phyloP scores from a whole-genome alignment of 2,888 invertebrate genomes.

The Melanophora roralis region DNA sequence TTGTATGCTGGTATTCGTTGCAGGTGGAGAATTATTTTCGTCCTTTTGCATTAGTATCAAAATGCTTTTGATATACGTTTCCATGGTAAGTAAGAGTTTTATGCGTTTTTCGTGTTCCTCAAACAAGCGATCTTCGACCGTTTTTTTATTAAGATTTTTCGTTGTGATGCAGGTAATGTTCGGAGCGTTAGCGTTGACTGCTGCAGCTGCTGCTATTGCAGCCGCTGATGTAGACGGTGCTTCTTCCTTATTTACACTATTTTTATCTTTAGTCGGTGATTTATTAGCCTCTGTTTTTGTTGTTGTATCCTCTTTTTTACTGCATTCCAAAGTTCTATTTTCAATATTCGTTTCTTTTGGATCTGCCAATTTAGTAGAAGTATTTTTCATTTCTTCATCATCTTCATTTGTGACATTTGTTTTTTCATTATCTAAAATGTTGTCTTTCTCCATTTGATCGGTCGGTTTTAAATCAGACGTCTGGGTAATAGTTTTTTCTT shows the following conservation, averaged over 20 bases:
- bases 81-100: constrained; percentile 73
- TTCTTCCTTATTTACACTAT: constrained; percentile 62
- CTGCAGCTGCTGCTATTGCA: constrained; percentile 50
- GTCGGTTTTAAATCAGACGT: constrained; percentile 15
- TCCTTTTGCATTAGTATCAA: constrained; percentile 75
- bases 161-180: constrained; percentile 34
- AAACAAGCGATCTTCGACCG: constrained; percentile 71
- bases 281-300: constrained; percentile 44
- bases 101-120: constrained; percentile 74
- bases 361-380: constrained; percentile 49
- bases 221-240: constrained; percentile 43
- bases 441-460: constrained; percentile 12
- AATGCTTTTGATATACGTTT: constrained; percentile 75
- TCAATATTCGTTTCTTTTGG: constrained; percentile 29
- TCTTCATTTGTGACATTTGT: constrained; percentile 60
- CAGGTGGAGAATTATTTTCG: constrained; percentile 62
- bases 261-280: constrained; percentile 33
- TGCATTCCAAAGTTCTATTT: constrained; percentile 32
- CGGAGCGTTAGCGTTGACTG: constrained; percentile 63
- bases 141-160: constrained; percentile 68
- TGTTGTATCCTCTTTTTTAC: constrained; percentile 39
- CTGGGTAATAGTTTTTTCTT: constrained; percentile 16
- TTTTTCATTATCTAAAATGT: not conserved
- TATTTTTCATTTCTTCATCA: constrained; percentile 58
- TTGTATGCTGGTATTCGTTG: constrained; percentile 24